These are phyloP conservation scores for Holothuria scabra DNA, from an alignment of 53 echinoderm and acorn worm genomes.

Conservation along the genomic window DNA sequence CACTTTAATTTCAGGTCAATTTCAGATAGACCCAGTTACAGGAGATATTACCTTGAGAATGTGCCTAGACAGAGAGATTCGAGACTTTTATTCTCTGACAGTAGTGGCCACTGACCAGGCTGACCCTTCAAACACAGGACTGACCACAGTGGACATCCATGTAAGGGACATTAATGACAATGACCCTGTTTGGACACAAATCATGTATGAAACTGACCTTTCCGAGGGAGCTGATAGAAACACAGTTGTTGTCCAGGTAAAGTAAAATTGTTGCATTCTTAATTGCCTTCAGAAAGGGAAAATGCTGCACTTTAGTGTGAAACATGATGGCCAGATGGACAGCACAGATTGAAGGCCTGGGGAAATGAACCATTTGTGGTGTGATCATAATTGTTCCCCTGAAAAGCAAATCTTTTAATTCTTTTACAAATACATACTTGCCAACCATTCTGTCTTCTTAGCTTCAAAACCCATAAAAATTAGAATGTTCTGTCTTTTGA, in stretches of 20 bases:
- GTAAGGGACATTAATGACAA: constrained; percentile 92
- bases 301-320: too few species aligned
- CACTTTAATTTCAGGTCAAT: constrained; percentile 51
- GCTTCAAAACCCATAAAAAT: too few species aligned
- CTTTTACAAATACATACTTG: too few species aligned
- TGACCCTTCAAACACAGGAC: constrained; percentile 53
- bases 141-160: constrained; percentile 63
- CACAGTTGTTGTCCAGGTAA: constrained; percentile 74
- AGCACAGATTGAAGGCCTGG: too few species aligned
- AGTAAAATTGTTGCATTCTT: not conserved
- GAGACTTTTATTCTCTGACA: constrained; percentile 63
- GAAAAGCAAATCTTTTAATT: too few species aligned
- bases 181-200: constrained; percentile 60
- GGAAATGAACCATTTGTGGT: too few species aligned
- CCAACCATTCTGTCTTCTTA: too few species aligned
- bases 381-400: too few species aligned
- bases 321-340: too few species aligned
- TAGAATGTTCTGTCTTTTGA: too few species aligned
- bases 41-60: constrained; percentile 67
- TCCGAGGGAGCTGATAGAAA: constrained; percentile 53
- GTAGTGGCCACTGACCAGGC: constrained; percentile 77
- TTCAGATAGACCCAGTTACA: constrained; percentile 65
- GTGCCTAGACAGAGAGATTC: constrained; percentile 68
- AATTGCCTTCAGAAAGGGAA: not conserved
- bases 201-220: constrained; percentile 56